Percentiles rank a stretch among this genome's conserved stretches.
These are phyloP conservation scores for Incurvaria masculella DNA, from an alignment of 2,888 invertebrate genomes.

Conservation along the genomic window DNA sequence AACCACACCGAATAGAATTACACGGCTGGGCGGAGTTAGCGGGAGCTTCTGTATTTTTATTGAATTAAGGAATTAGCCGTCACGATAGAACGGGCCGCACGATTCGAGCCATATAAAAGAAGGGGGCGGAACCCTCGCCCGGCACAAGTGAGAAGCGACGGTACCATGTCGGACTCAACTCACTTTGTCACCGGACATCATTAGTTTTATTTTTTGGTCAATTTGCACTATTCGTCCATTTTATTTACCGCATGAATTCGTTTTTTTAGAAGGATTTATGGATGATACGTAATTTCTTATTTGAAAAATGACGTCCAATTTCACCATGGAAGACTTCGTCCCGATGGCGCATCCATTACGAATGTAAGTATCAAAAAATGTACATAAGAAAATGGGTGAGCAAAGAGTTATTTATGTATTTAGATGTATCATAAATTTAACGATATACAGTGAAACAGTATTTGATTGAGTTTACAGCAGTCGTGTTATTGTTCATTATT, in stretches of 20 bases:
- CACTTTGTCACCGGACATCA: conserved; percentile 42
- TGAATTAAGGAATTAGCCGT: conserved; percentile 54
- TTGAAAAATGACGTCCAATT: conserved; percentile 43
- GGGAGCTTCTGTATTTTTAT: conserved; percentile 28
- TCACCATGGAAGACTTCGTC: conserved; percentile 31
- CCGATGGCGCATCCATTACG: conserved; percentile 44
- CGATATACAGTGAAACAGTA: no score
- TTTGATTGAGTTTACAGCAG: no score
- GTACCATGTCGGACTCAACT: conserved; percentile 47
- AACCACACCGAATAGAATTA: no score
- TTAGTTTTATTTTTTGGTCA: conserved; percentile 17
- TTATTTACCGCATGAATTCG: neutral
- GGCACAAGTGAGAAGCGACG: conserved; percentile 55
- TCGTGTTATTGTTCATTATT: no score
- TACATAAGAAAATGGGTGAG: no score
- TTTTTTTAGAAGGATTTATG: neutral
- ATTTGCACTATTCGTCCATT: conserved; percentile 9
- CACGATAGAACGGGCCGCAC: conserved; percentile 28
- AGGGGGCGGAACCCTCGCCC: conserved; percentile 25
- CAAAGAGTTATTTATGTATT: no score
- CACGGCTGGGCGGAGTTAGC: neutral
- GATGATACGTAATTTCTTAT: conserved; percentile 1
- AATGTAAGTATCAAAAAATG: conserved; percentile 48
- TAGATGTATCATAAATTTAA: no score
- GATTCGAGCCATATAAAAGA: conserved; percentile 42